phyloP scores from a whole-genome alignment of 2,797 vertebrate species.

The Danio aesculapii region DNA sequence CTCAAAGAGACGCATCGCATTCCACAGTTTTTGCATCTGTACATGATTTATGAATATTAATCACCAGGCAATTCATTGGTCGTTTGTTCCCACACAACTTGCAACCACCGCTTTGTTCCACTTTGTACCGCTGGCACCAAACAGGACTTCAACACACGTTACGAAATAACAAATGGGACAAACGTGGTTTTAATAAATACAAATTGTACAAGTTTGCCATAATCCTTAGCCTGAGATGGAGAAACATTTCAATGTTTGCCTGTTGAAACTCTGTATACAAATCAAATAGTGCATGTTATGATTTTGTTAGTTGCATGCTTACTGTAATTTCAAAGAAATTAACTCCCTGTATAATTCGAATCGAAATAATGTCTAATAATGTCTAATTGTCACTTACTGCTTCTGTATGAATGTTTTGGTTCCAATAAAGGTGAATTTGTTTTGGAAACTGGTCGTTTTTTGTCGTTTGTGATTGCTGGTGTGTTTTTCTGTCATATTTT shows the following conservation, averaged over 20 bases:
- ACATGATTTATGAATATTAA: not conserved
- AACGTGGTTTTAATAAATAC: not conserved
- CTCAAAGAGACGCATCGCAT: not conserved
- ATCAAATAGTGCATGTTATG: conserved; percentile 29
- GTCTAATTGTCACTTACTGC: conserved; percentile 26
- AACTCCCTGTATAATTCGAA: conserved; percentile 2
- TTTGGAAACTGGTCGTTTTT: conserved; percentile 45
- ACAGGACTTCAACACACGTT: not conserved
- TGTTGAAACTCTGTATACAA: not conserved
- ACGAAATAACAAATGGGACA: not conserved
- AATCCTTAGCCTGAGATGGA: not conserved
- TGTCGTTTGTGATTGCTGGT: conserved; percentile 55
- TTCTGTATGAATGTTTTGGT: conserved; percentile 38
- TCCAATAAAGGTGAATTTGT: conserved; percentile 59
- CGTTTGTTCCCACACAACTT: conserved; percentile 18
- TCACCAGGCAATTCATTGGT: not conserved
- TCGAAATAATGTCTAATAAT: not conserved
- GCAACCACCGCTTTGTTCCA: not conserved
- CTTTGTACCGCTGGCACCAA: not conserved
- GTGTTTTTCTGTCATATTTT: not conserved
- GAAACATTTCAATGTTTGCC: not conserved
- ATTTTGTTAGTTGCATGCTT: conserved; percentile 26
- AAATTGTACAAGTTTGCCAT: not conserved
- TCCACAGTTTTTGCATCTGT: conserved; percentile 1
- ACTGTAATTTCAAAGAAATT: conserved; percentile 30